Base-by-base conservation (phyloP, 2,888 invertebrate genomes). In the Panopea generosa region DNA sequence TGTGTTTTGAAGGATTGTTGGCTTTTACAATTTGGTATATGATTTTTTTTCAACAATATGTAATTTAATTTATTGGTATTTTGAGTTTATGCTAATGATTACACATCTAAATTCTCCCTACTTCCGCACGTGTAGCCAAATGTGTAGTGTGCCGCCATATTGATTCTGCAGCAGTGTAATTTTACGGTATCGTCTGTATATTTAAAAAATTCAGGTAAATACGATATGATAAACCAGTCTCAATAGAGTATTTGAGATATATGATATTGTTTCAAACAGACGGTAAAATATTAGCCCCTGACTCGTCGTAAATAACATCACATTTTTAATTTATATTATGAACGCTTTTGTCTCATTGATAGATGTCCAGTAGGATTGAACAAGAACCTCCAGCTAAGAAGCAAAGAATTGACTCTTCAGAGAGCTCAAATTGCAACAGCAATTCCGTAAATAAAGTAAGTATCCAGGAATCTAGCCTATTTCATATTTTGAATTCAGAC, bases 361-460 rank as follows among this genome's bases (percentile, higher is more conserved):
- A 90, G 90, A 90, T 90, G 90, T 90, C 90, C 84, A 86, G 86
- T 89, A 85, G 86, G 83, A 86, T 77, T 79, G 84, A 86, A 72
- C 78, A 83, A 81, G 82, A 82, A 77, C 90, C 90, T 82, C 87
- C 89, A 77, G 87, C 87, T 77, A 90, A 90, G 83, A 86, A 85
- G 84, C 87, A 86, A 68, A 82, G 86, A 77, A 80, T 80, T 66
- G 88, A 88, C 66, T 56, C 75, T 49, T 72, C 80, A 67, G 79
- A 81, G 65, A 73, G 74, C 83, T 81, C 81, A 43, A 83, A 82
- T 60, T 81, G 74, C 73, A 79, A 84, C 52, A 79, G 73, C 53
- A 85, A 86, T 69, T 80, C 80, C 50, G 67, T 67, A 29, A 62
- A 60, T 26, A 33, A 26, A 20, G 76, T 71, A 71, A 53, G 73